These are phyloP conservation scores for Tadarida brasiliensis DNA, from an alignment of 2,797 vertebrate genomes.

Conservation along the genomic window DNA sequence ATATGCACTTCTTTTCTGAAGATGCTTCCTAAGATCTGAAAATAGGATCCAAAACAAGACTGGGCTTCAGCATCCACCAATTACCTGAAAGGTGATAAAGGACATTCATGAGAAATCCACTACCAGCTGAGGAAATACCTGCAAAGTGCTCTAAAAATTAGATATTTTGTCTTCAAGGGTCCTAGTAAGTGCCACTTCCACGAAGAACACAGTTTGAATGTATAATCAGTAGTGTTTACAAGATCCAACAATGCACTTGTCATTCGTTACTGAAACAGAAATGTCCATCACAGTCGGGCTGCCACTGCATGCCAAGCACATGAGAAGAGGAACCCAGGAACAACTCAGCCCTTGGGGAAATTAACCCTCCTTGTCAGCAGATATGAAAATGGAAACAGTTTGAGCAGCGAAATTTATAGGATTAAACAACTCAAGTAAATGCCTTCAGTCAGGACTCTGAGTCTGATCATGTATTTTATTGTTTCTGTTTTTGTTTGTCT, in stretches of 20 bases:
- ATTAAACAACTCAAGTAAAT: slow-evolving; percentile 83
- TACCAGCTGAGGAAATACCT: slow-evolving; percentile 86
- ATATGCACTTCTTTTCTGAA: slow-evolving; percentile 80
- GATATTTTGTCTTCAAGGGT: slow-evolving; percentile 85
- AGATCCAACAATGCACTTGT: slow-evolving; percentile 85
- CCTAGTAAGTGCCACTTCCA: slow-evolving; percentile 90
- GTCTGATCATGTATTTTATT: slow-evolving; percentile 85
- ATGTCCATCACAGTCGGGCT: slow-evolving; percentile 74
- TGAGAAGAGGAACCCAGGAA: slow-evolving; percentile 69
- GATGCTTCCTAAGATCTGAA: slow-evolving; percentile 81
- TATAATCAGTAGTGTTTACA: slow-evolving; percentile 90
- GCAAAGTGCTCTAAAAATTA: slow-evolving; percentile 88
- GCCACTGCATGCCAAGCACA: slow-evolving; percentile 61
- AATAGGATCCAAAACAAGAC: slow-evolving; percentile 77
- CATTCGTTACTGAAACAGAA: slow-evolving; percentile 78
- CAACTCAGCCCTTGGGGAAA: slow-evolving; percentile 69
- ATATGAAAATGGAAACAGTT: slow-evolving; percentile 61
- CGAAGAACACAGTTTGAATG: slow-evolving; percentile 89
- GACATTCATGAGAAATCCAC: slow-evolving; percentile 79
- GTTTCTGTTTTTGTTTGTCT: slow-evolving; percentile 79
- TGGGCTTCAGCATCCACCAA: slow-evolving; percentile 75
- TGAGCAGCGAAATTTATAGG: slow-evolving; percentile 66
- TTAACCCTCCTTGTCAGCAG: slow-evolving; percentile 56
- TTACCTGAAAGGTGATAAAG: slow-evolving; percentile 67
- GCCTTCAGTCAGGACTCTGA: slow-evolving; percentile 84